Conservation (phyloP, 1,140 invertebrate species). For the Nephotettix cincticeps region DNA sequence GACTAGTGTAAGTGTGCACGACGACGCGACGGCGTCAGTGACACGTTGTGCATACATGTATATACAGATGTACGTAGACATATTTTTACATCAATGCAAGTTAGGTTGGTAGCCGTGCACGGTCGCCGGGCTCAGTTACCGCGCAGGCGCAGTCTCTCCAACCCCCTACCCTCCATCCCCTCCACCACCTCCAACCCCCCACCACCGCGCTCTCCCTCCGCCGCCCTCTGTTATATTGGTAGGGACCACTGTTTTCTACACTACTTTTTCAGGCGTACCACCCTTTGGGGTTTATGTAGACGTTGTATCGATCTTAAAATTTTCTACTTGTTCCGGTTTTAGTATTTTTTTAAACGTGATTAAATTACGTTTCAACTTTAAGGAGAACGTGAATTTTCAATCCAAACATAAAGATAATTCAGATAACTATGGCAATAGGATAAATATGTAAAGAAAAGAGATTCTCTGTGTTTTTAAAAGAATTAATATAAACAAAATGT, state of each 20-base stretch:
- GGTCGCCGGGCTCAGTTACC: background rate
- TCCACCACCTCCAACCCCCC: too few relatives aligned
- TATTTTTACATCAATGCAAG: conserved; percentile 12
- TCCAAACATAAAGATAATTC: too few relatives aligned
- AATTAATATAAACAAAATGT: too few relatives aligned
- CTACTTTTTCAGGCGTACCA: background rate
- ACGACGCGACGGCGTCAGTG: background rate
- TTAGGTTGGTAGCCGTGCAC: background rate
- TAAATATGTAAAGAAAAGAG: too few relatives aligned
- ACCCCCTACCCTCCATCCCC: background rate
- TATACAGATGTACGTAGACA: conserved; percentile 9
- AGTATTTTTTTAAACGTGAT: too few relatives aligned
- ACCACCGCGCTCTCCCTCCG: background rate
- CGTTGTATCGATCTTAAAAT: too few relatives aligned
- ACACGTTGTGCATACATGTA: conserved; percentile 2
- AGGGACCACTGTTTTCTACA: background rate
- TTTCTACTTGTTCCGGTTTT: too few relatives aligned
- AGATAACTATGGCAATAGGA: too few relatives aligned
- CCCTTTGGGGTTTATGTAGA: background rate
- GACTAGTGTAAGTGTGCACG: conserved; percentile 6
- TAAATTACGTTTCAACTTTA: too few relatives aligned
- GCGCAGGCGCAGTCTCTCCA: background rate
- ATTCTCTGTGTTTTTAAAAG: too few relatives aligned
- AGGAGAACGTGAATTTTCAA: too few relatives aligned
- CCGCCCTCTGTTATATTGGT: background rate